A percentile compares a stretch with the other conserved stretches of the same genome.
phyloP scores from a whole-genome alignment of 2,797 vertebrate species.

The Platalea minor region DNA sequence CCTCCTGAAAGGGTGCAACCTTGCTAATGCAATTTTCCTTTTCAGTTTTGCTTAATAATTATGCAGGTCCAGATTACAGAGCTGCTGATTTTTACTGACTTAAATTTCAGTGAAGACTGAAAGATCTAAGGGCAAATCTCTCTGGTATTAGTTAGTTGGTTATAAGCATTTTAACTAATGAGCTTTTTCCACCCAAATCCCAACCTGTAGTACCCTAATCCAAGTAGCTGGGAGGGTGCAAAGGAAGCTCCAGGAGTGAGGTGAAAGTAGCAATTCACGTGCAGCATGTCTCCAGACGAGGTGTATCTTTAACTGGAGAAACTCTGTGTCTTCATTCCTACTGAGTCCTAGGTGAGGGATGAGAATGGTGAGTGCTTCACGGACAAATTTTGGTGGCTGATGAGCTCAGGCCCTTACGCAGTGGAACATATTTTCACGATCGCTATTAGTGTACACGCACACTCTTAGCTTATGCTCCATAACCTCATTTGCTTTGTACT shows the following conservation, averaged over 20 bases:
- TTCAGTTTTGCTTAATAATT: neutral
- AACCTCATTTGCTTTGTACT: slow-evolving; percentile 4
- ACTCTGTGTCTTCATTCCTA: neutral
- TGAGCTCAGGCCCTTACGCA: neutral
- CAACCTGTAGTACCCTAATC: neutral
- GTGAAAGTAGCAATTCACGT: neutral
- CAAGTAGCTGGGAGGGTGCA: neutral
- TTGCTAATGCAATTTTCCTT: neutral
- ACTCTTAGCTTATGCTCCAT: neutral
- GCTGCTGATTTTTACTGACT: neutral
- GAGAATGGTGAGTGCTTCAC: neutral
- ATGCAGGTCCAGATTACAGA: neutral
- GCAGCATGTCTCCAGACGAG: neutral
- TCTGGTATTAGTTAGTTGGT: neutral
- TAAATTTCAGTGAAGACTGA: neutral
- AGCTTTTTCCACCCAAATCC: neutral
- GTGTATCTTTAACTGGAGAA: neutral
- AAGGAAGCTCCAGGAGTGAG: neutral
- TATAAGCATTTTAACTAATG: neutral
- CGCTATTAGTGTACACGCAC: neutral
- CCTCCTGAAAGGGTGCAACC: neutral
- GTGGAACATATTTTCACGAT: neutral
- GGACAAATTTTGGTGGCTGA: neutral
- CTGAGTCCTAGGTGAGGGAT: neutral
- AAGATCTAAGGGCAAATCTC: neutral